These are phyloP conservation scores for Arvicanthis niloticus DNA, from an alignment of 2,113 vertebrate species.

Conservation along the genomic window DNA sequence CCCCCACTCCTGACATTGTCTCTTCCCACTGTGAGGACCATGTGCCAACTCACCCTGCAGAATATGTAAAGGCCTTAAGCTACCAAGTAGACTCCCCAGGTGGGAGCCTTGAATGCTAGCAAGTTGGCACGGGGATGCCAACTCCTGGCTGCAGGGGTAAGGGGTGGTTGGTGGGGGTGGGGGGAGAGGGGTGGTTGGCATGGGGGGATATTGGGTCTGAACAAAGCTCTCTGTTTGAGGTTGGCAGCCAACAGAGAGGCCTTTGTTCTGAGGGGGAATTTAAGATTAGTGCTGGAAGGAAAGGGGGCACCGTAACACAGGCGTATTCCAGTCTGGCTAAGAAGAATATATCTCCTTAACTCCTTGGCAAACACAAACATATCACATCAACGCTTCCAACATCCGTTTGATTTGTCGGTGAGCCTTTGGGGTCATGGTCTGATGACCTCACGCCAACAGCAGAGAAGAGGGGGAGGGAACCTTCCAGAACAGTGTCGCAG, in stretches of 20 bases:
- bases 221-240: slow-evolving; percentile 84
- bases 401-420: slow-evolving; percentile 45
- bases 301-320: slow-evolving; percentile 83
- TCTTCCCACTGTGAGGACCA: accelerated
- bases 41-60: slow-evolving; percentile 29
- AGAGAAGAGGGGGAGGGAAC: neutral
- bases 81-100: slow-evolving; percentile 27
- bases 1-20: neutral
- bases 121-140: slow-evolving; percentile 37
- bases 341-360: slow-evolving; percentile 48
- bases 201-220: slow-evolving; percentile 73
- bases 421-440: slow-evolving; percentile 50
- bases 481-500: neutral
- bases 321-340: slow-evolving; percentile 72
- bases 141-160: too few species aligned
- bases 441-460: neutral
- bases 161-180: slow-evolving; percentile 7
- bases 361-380: slow-evolving; percentile 74
- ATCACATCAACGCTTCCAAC: neutral
- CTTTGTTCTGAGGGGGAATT: slow-evolving; percentile 86
- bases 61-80: neutral
- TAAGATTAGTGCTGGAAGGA: slow-evolving; percentile 77
- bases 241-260: slow-evolving; percentile 84
- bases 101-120: slow-evolving; percentile 54
- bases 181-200: slow-evolving; percentile 74